Evolutionary conservation across 2,888 invertebrate species (phyloP).

Genomic region (Hypolimnas misippus): DNA sequence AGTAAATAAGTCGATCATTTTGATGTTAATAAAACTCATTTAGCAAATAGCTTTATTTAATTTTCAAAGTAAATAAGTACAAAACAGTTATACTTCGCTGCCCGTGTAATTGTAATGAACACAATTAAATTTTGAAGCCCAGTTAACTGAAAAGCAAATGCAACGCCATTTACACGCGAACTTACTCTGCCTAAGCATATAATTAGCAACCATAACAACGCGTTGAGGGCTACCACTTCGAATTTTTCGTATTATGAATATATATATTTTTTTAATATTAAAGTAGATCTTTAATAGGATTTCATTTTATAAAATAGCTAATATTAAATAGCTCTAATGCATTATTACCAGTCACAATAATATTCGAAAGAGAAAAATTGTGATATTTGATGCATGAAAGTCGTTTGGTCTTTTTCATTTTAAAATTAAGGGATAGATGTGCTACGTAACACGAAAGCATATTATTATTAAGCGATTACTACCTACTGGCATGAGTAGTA

Average conservation of each 20-base stretch:
- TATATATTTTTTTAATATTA: background rate
- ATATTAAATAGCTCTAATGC: too few species aligned
- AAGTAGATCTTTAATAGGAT: too few species aligned
- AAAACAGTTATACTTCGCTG: slow-evolving; percentile 13
- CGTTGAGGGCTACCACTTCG: slow-evolving; percentile 15
- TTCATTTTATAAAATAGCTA: too few species aligned
- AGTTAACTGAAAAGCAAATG: slow-evolving; percentile 40
- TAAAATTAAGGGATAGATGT: too few species aligned
- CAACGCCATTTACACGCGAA: slow-evolving; percentile 38
- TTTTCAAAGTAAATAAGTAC: slow-evolving; percentile 7
- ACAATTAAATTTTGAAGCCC: slow-evolving; percentile 67
- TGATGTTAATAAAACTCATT: background rate
- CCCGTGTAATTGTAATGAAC: slow-evolving; percentile 40
- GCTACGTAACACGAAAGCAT: too few species aligned
- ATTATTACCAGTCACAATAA: too few species aligned
- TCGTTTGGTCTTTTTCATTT: too few species aligned
- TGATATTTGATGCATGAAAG: too few species aligned
- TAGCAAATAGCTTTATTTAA: slow-evolving; percentile 2
- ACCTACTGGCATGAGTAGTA: too few species aligned
- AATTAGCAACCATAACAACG: slow-evolving; percentile 30
- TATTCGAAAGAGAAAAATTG: slow-evolving; percentile 17
- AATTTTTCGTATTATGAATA: background rate
- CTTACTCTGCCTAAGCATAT: slow-evolving; percentile 52
- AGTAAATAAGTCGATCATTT: background rate
- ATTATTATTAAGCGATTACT: too few species aligned